phyloP scores from a whole-genome alignment of 2,888 invertebrate species.

The Tetropium fuscum region DNA sequence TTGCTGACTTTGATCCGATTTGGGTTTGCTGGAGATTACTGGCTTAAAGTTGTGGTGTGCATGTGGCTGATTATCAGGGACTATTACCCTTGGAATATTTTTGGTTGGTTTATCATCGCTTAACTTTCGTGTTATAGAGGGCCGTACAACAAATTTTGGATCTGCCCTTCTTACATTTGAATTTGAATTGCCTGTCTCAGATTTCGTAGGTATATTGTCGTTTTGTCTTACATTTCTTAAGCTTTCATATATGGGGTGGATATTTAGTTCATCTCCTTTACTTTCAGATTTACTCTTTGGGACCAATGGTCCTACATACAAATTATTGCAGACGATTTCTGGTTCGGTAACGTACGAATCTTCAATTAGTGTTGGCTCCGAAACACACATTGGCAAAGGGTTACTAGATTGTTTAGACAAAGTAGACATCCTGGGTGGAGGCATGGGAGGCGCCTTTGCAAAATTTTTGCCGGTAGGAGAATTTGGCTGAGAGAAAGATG shows the following conservation, averaged over 20 bases:
- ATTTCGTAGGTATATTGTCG: constrained; percentile 17
- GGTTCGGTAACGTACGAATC: constrained; percentile 67
- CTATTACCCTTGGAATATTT: constrained; percentile 68
- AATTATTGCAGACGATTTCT: constrained; percentile 68
- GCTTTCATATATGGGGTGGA: constrained; percentile 59
- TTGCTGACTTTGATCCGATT: background rate
- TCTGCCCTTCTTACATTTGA: constrained; percentile 66
- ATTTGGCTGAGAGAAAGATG: constrained; percentile 56
- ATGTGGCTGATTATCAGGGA: constrained; percentile 55
- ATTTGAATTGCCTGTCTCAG: constrained; percentile 65
- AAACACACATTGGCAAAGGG: constrained; percentile 61
- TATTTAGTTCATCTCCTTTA: constrained; percentile 47
- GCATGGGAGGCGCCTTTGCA: constrained; percentile 73
- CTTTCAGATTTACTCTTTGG: constrained; percentile 60
- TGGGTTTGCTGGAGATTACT: background rate
- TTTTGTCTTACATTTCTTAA: constrained; percentile 39
- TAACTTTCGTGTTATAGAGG: constrained; percentile 65
- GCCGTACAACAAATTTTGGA: constrained; percentile 73
- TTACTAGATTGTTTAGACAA: constrained; percentile 69
- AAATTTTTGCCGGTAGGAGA: constrained; percentile 55
- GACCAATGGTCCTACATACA: constrained; percentile 70
- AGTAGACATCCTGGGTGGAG: constrained; percentile 81
- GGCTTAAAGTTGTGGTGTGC: constrained; percentile 30
- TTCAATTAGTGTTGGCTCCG: constrained; percentile 66
- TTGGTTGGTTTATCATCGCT: constrained; percentile 48